Conservation (phyloP, 1,140 invertebrate species). For the Caenorhabditis latens region DNA sequence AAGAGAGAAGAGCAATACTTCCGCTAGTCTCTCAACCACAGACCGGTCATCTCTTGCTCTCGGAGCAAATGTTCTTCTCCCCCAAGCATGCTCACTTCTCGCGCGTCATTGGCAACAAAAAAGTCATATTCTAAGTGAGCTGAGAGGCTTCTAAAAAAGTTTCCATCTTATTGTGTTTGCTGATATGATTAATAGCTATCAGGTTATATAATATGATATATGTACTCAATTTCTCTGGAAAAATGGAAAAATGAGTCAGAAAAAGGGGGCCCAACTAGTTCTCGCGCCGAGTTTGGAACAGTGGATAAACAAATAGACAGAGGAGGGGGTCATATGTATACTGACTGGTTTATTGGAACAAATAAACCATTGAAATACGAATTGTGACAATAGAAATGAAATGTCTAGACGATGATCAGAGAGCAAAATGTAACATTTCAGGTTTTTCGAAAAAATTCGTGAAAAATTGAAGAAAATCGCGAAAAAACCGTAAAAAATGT, state of each 20-base stretch:
- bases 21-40: not conserved
- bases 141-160: slow-evolving; percentile 4
- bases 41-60: slow-evolving; percentile 29
- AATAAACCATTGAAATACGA: no score
- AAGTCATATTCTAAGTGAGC: not conserved
- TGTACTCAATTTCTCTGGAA: not conserved
- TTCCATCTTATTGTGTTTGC: not conserved
- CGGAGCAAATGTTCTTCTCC: slow-evolving; percentile 25
- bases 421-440: no score
- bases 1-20: not conserved
- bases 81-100: slow-evolving; percentile 22
- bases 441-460: no score
- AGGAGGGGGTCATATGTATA: no score
- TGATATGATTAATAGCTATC: not conserved
- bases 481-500: no score
- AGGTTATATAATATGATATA: slow-evolving; percentile 41
- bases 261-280: not conserved
- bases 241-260: not conserved
- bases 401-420: no score
- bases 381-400: no score
- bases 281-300: not conserved
- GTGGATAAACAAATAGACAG: no score
- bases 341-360: no score
- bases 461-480: no score
- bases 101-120: slow-evolving; percentile 41